Conservation (phyloP, 2,113 vertebrate genomes). For the Paracanthobrama guichenoti region DNA sequence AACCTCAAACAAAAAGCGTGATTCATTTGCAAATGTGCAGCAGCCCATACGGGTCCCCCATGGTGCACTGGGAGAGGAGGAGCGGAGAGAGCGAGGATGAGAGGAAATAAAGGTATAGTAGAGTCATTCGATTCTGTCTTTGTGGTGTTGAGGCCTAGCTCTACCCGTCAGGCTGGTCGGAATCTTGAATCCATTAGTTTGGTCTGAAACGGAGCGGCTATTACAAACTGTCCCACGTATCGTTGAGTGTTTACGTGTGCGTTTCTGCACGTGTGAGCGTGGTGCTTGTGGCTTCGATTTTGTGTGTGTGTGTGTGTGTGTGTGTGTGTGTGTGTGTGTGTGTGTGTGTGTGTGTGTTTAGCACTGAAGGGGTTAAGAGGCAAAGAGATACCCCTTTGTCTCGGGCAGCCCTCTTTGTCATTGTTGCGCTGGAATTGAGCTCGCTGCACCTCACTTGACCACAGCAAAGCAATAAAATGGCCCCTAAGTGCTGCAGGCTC, state of each 20-base stretch:
- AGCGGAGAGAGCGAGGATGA: slow-evolving; percentile 57
- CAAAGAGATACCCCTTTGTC: slow-evolving; percentile 79
- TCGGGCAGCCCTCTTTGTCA: slow-evolving; percentile 76
- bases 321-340: slow-evolving; percentile 37
- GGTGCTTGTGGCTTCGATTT: not conserved
- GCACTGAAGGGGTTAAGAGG: slow-evolving; percentile 77
- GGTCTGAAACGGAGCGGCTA: slow-evolving; percentile 58
- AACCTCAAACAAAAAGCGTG: slow-evolving; percentile 70
- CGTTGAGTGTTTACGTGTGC: not conserved
- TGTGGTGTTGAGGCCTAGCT: slow-evolving; percentile 48
- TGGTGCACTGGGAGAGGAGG: slow-evolving; percentile 44
- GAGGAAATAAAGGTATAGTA: slow-evolving; percentile 32
- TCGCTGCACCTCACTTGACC: slow-evolving; percentile 82
- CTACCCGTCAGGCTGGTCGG: slow-evolving; percentile 51
- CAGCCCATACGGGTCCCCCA: slow-evolving; percentile 65
- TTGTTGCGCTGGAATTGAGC: slow-evolving; percentile 81
- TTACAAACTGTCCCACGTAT: slow-evolving; percentile 39
- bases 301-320: slow-evolving; percentile 31
- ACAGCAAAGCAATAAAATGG: slow-evolving; percentile 82
- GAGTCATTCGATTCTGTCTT: slow-evolving; percentile 37
- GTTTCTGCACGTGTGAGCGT: slow-evolving; percentile 16
- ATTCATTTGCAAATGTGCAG: slow-evolving; percentile 80
- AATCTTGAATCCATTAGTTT: slow-evolving; percentile 63
- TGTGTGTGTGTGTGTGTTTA: slow-evolving; percentile 41
- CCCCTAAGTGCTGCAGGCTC: slow-evolving; percentile 76